Evolutionary conservation across 2,888 invertebrate genomes (phyloP).

Genomic region (Eueremaeus valkanovi): DNA sequence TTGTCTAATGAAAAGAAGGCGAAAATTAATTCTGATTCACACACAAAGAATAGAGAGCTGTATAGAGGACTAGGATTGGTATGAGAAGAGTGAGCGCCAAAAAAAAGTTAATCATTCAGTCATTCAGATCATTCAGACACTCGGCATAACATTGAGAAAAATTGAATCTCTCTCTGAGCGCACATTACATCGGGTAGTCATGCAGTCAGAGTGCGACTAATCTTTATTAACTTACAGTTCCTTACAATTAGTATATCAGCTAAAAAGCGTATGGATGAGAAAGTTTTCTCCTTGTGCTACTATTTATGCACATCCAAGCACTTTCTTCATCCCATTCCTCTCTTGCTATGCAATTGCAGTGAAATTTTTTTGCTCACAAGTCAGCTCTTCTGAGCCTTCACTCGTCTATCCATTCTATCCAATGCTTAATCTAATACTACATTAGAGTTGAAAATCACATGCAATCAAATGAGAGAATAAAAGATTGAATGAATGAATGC

Average conservation of each 20-base stretch:
- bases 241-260: not conserved
- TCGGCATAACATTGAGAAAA: not conserved
- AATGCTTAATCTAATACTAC: not conserved
- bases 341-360: not conserved
- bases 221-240: not conserved
- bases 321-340: not conserved
- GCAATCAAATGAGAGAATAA: not conserved
- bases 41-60: too few relatives aligned
- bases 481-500: not conserved
- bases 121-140: not conserved
- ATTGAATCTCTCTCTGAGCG: not conserved
- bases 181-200: not conserved
- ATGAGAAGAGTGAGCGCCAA: too few relatives aligned
- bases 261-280: not conserved
- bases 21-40: not conserved
- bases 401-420: not conserved
- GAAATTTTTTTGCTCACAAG: not conserved
- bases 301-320: constrained; percentile 1
- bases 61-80: too few relatives aligned
- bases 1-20: not conserved
- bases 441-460: not conserved
- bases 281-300: not conserved
- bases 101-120: not conserved
- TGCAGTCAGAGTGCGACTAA: not conserved
- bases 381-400: not conserved